Base-by-base conservation (phyloP, 1,140 invertebrate genomes). In the Riptortus pedestris region DNA sequence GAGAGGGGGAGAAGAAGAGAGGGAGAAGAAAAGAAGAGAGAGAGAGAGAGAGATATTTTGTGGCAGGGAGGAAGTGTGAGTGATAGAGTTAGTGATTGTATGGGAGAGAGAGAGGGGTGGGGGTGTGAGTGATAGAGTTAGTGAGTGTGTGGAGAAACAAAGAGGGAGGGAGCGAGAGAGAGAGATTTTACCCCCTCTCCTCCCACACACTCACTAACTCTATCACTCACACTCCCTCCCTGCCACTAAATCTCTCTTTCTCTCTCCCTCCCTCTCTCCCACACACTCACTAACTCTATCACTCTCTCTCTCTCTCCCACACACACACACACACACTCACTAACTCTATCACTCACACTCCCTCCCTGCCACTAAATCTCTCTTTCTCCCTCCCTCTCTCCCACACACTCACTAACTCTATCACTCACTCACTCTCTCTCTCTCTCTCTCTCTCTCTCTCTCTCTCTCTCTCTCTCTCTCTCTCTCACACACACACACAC, bases 401-500 rank as follows among this genome's bases (percentile, higher is more conserved):
- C 11, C 24, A 11, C 38, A 9, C 5, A 16, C 51, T 28, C 63
- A 43, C 31, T 2, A 2, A 14, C 51, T 14, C 38, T 2, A 7
- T 24, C 28, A 7, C 14, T 7, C 22, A 12, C 60, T 12, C 60
- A 12, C 20, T 7, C 28, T 16, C 33, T 28, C 28, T 28, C 62
- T 52, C 22, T 18, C 62, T 26, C 12, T 9, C 51, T 16, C 47
- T n/a, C 45, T 38, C 26, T 57, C 65, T 48, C 18, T 51, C 33
- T 4, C 11, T 64, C 55, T 26, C 24, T 26, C 5, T 45, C 26
- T 33, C 20, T 26, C 26, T 11, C 27, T 11, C 55, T 26, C 20
- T 4, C 61, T 12, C 29, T 7, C 24, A 5, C 12, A 31, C 20
- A 4, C 12, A 7, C 62, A n/a, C 47, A 51, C 33, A 38, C 33